Evolutionary conservation across 1,140 invertebrate genomes (phyloP), one percentile per base, ranked within the genome.

Genomic region (Lasioglossum albipes): DNA sequence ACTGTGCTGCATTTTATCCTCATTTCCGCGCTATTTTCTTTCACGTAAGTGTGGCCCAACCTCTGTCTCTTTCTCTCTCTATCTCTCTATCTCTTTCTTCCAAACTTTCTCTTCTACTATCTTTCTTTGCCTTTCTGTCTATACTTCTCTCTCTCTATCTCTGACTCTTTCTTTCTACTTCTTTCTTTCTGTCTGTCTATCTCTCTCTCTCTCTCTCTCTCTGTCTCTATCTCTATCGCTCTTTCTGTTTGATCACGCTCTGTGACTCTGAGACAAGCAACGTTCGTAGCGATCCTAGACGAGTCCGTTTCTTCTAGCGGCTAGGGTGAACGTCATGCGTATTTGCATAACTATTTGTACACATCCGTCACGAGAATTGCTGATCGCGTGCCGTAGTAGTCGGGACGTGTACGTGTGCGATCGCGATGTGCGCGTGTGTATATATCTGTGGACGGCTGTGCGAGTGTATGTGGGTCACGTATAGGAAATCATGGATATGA

Each of bases 11-110:
- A 91, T 92, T 93, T 92, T 92, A 92, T 91, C 91, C 91, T 93
- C 91, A 92, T 93, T 93, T 92, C 91, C 91, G 91, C 91, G 91
- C 90, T 93, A 91, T 92, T 93, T 92, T 92, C 89, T 92, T 92
- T 91, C 91, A 93, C 91, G 91, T 92, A 93, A 93, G 90, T 92
- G 90, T 91, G 90, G 84, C 87, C 89, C 88, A 90, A 84, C 84
- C 90, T 91, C 85, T 91, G 84, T 88, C 84, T 88, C 80, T 85
- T 41, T 84, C 54, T 54, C 54, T 18, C 13, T 54, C 66, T 68
- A 22, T 78, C 13, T 31, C 57, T 75, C 20, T 76, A 59, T 83
- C 86, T 90, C 85, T 90, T n/a, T 41, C 81, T 86, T n/a, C 90
- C 86, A 89, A 62, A 49, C 82, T 86, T n/a, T 72, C 80, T 75